phyloP scores from a whole-genome alignment of 2,113 vertebrate species.

The Myrmecophaga tridactyla region DNA sequence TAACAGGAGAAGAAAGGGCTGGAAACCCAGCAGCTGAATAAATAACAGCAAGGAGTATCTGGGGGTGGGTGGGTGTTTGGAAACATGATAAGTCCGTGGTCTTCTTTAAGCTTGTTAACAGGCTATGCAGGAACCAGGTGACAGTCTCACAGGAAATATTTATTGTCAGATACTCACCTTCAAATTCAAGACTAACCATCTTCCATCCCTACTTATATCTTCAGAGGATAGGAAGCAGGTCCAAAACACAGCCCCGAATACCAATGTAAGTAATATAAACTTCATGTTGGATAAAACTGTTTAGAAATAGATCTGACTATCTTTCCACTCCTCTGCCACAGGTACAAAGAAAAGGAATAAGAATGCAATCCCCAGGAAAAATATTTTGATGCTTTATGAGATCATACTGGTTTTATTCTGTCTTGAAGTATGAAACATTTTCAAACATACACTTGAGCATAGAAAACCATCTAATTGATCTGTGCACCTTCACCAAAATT shows the following conservation, averaged over 20 bases:
- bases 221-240: conserved; percentile 13
- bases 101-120: conserved; percentile 48
- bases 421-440: conserved; percentile 35
- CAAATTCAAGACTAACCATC: conserved; percentile 57
- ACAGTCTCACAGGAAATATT: conserved; percentile 46
- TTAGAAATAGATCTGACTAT: conserved; percentile 38
- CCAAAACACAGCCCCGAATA: conserved; percentile 51
- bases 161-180: conserved; percentile 30
- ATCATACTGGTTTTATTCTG: conserved; percentile 28
- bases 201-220: conserved; percentile 33
- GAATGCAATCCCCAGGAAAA: not conserved
- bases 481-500: not conserved
- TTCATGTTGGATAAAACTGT: conserved; percentile 38
- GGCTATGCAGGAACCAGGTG: conserved; percentile 35
- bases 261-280: conserved; percentile 26
- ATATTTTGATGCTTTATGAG: conserved; percentile 25
- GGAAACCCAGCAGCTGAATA: conserved; percentile 50
- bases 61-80: not conserved
- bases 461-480: not conserved
- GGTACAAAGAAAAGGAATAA: conserved; percentile 30
- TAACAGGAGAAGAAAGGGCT: conserved; percentile 34
- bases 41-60: conserved; percentile 39
- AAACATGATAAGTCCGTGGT: not conserved
- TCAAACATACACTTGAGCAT: not conserved
- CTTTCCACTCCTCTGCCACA: not conserved